A percentile compares a stretch with the other conserved stretches of the same genome.
These are phyloP conservation scores for Limanda limanda DNA, from an alignment of 2,113 vertebrate species.

Conservation along the genomic window DNA sequence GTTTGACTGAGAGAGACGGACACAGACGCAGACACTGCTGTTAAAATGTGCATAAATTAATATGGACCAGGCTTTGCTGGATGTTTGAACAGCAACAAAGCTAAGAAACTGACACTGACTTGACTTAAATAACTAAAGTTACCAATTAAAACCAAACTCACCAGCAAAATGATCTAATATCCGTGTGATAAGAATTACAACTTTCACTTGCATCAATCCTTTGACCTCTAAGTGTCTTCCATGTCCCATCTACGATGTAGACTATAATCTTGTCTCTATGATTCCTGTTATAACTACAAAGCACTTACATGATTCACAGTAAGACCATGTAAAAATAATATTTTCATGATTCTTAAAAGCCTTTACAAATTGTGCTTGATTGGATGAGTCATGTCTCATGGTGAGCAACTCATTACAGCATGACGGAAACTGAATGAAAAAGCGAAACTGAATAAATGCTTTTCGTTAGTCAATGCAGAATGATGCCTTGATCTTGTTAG, in stretches of 20 bases:
- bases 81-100: neutral
- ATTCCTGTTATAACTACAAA: neutral
- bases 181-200: too few species aligned
- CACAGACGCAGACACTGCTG: constrained; percentile 26
- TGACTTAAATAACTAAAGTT: neutral
- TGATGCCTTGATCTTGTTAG: neutral
- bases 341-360: too few species aligned
- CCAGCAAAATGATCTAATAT: too few species aligned
- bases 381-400: neutral
- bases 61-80: neutral
- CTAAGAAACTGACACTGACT: neutral
- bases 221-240: too few species aligned
- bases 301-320: neutral
- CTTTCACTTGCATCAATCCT: too few species aligned
- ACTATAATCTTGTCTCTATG: neutral
- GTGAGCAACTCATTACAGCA: neutral
- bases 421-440: neutral
- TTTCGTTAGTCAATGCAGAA: neutral
- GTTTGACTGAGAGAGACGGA: constrained; percentile 42
- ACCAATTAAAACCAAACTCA: too few species aligned
- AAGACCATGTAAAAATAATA: neutral
- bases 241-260: too few species aligned
- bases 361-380: too few species aligned
- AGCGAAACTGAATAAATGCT: neutral
- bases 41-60: constrained; percentile 30